Percentiles rank a stretch among this genome's conserved stretches.
phyloP scores from a whole-genome alignment of 37 sponge, comb jelly and placozoan genomes.

The Amphimedon queenslandica region DNA sequence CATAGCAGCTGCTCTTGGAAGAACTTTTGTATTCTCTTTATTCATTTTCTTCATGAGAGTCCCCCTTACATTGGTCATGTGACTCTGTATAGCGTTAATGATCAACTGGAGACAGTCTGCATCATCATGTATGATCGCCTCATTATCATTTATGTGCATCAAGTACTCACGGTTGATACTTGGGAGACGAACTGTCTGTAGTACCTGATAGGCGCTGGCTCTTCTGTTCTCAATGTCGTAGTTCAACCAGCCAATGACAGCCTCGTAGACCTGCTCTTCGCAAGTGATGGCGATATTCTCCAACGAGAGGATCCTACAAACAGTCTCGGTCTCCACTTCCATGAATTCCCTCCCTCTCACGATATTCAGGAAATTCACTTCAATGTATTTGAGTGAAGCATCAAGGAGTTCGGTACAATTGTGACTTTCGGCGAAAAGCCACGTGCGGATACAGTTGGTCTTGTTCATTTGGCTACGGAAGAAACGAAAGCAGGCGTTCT shows the following conservation, averaged over 20 bases:
- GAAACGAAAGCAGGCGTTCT: slow-evolving; percentile 68
- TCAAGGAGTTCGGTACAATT: slow-evolving; percentile 60
- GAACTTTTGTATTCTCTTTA: not conserved
- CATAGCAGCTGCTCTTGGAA: slow-evolving; percentile 49
- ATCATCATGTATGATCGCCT: slow-evolving; percentile 45
- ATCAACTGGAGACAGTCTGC: slow-evolving; percentile 35
- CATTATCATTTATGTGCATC: slow-evolving; percentile 51
- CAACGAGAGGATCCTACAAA: slow-evolving; percentile 17
- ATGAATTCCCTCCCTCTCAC: slow-evolving; percentile 55
- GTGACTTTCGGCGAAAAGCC: slow-evolving; percentile 62
- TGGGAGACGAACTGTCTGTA: slow-evolving; percentile 46
- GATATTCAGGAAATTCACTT: slow-evolving; percentile 58
- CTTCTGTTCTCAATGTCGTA: slow-evolving; percentile 37
- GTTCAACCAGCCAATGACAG: slow-evolving; percentile 58
- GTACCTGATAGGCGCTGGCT: slow-evolving; percentile 15
- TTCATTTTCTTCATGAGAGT: slow-evolving; percentile 39
- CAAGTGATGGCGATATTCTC: slow-evolving; percentile 57
- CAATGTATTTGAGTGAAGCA: slow-evolving; percentile 49
- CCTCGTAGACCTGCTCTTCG: slow-evolving; percentile 81
- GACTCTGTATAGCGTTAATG: slow-evolving; percentile 55
- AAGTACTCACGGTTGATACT: slow-evolving; percentile 65
- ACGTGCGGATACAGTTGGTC: slow-evolving; percentile 66
- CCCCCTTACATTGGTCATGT: slow-evolving; percentile 10
- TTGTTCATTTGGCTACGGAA: slow-evolving; percentile 61
- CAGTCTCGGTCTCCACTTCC: slow-evolving; percentile 31